Conservation (phyloP, 2,797 vertebrate genomes). For the Xenopus petersii region DNA sequence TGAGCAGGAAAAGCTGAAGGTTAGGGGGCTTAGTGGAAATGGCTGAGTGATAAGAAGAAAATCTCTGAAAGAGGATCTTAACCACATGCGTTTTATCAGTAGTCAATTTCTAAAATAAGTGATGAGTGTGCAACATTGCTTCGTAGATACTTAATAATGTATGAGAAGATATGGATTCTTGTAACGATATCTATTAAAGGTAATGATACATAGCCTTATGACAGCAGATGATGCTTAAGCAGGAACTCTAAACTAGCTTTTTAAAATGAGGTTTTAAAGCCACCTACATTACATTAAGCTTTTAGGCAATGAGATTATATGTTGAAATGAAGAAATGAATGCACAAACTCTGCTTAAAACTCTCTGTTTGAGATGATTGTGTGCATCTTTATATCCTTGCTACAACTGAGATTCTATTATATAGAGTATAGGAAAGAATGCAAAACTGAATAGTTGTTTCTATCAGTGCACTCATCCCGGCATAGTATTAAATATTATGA, state of each 20-base stretch:
- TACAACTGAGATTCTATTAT: too few species aligned
- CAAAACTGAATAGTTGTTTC: too few species aligned
- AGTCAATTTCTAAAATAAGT: constrained; percentile 40
- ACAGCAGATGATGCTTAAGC: constrained; percentile 17
- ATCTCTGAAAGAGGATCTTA: constrained; percentile 30
- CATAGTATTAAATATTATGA: too few species aligned
- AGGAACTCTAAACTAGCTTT: constrained; percentile 9
- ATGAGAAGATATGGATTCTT: constrained; percentile 40
- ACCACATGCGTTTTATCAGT: constrained; percentile 35
- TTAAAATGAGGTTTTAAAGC: constrained; percentile 15
- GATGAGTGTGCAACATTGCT: constrained; percentile 36
- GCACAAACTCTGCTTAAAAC: too few species aligned
- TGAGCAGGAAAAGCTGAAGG: constrained; percentile 22
- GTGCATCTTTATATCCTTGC: too few species aligned
- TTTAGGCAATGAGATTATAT: neutral
- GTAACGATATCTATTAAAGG: constrained; percentile 33
- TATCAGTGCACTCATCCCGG: too few species aligned
- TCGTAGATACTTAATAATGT: constrained; percentile 41
- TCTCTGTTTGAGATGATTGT: too few species aligned
- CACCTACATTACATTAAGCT: neutral
- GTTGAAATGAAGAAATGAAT: neutral
- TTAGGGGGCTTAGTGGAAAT: constrained; percentile 39
- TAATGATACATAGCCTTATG: constrained; percentile 21
- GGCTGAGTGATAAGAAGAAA: constrained; percentile 35
- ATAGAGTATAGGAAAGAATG: too few species aligned